phyloP scores from a whole-genome alignment of 1,140 invertebrate genomes.

The Elymnias hypermnestra region DNA sequence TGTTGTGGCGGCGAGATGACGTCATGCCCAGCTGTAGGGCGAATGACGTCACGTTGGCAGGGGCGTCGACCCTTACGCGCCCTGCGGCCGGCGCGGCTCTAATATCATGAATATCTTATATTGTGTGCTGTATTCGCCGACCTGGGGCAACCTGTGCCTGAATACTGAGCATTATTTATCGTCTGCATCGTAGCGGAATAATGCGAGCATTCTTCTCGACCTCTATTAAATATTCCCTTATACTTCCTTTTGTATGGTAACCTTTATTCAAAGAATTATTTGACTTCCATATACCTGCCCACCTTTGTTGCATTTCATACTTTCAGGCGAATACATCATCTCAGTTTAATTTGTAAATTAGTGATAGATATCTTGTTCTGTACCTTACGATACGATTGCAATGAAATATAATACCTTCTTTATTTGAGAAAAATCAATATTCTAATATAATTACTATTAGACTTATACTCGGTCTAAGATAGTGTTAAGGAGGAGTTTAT shows the following conservation, averaged over 20 bases:
- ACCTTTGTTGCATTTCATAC: too few species aligned
- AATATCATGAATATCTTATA: slow-evolving; percentile 63
- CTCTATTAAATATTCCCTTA: slow-evolving; percentile 13
- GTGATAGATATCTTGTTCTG: too few species aligned
- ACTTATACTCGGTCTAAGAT: too few species aligned
- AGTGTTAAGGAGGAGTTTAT: too few species aligned
- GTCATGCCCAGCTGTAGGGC: slow-evolving; percentile 70
- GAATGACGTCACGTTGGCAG: slow-evolving; percentile 57
- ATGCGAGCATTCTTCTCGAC: slow-evolving; percentile 10
- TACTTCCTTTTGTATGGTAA: background rate
- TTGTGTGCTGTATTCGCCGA: slow-evolving; percentile 48
- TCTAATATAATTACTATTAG: too few species aligned
- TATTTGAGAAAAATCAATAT: too few species aligned
- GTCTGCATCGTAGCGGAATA: slow-evolving; percentile 20
- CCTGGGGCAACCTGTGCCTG: slow-evolving; percentile 56
- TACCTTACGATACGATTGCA: too few species aligned
- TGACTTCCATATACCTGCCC: too few species aligned
- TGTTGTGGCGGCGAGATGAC: slow-evolving; percentile 51
- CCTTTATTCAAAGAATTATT: slow-evolving; percentile 2
- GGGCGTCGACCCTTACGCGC: slow-evolving; percentile 53
- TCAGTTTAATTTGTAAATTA: too few species aligned
- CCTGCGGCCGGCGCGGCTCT: slow-evolving; percentile 32
- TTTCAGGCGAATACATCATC: too few species aligned
- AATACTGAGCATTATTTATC: slow-evolving; percentile 20
- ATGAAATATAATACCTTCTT: too few species aligned